These are phyloP conservation scores for Cryptocheilus praepositus DNA, from an alignment of 2,888 invertebrate species.

Conservation along the genomic window DNA sequence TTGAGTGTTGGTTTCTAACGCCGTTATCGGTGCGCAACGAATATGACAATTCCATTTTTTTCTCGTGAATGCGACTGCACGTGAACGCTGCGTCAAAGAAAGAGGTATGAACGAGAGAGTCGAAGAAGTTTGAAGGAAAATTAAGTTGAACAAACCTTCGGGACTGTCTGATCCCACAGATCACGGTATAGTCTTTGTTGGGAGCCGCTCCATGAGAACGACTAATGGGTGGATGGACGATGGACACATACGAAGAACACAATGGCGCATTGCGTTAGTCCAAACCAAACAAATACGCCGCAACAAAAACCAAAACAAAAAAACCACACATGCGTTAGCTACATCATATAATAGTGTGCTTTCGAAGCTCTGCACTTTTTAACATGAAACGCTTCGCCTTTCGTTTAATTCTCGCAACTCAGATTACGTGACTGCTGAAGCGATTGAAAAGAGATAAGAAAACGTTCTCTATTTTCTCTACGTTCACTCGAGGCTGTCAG, in stretches of 20 bases:
- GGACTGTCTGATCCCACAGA: conserved; percentile 77
- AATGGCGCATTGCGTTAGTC: conserved; percentile 64
- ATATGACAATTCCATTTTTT: not conserved
- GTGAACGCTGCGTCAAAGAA: conserved; percentile 38
- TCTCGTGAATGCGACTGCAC: no score
- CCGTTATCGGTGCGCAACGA: not conserved
- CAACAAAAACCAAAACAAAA: conserved; percentile 64
- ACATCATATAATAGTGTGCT: conserved; percentile 40
- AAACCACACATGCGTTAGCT: conserved; percentile 65
- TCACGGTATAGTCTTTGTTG: conserved; percentile 85
- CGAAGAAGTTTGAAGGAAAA: conserved; percentile 48
- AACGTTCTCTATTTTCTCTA: no score
- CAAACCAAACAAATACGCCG: conserved; percentile 67
- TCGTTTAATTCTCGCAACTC: no score
- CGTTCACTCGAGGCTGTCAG: no score
- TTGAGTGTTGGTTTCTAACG: no score
- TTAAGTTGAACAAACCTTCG: conserved; percentile 74
- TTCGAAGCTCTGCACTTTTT: conserved; percentile 24
- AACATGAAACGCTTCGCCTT: no score
- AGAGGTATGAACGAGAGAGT: not conserved
- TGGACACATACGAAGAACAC: conserved; percentile 33
- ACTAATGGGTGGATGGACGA: conserved; percentile 79
- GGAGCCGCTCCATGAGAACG: conserved; percentile 90
- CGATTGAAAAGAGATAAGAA: no score
- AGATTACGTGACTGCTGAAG: no score